Evolutionary conservation across 2,797 vertebrate genomes (phyloP).

Genomic region (Diplodus puntazzo): DNA sequence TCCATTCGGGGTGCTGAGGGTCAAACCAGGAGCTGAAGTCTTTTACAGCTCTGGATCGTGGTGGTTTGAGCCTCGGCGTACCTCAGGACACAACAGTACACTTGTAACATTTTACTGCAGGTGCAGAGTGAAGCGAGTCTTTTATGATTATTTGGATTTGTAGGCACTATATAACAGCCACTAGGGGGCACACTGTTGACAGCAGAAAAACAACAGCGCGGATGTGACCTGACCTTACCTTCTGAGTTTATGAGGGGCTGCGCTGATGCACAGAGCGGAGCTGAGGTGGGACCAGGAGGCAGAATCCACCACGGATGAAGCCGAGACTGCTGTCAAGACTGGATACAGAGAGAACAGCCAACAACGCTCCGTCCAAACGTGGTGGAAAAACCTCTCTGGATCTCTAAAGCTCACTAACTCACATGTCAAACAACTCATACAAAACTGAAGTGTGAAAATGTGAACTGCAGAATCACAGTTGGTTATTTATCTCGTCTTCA

Average conservation of each 20-base stretch:
- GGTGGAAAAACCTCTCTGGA: background rate
- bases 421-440: background rate
- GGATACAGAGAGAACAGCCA: background rate
- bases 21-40: conserved; percentile 5
- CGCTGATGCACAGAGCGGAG: background rate
- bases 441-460: background rate
- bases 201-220: background rate
- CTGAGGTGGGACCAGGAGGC: conserved; percentile 1
- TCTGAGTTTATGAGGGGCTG: background rate
- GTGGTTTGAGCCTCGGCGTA: conserved; percentile 1
- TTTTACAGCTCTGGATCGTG: conserved; percentile 9
- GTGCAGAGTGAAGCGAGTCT: conserved; percentile 7
- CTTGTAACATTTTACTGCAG: conserved; percentile 28
- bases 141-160: conserved; percentile 23
- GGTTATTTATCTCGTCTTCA: background rate
- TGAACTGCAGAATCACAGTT: background rate
- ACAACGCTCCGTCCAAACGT: background rate
- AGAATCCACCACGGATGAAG: background rate
- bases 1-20: background rate
- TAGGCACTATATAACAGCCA: conserved; percentile 20
- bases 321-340: background rate
- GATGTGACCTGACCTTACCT: conserved; percentile 18
- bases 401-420: background rate
- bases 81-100: conserved; percentile 20
- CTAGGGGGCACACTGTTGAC: conserved; percentile 26